Conservation (phyloP, 2,113 vertebrate genomes). For the Caranx ignobilis region DNA sequence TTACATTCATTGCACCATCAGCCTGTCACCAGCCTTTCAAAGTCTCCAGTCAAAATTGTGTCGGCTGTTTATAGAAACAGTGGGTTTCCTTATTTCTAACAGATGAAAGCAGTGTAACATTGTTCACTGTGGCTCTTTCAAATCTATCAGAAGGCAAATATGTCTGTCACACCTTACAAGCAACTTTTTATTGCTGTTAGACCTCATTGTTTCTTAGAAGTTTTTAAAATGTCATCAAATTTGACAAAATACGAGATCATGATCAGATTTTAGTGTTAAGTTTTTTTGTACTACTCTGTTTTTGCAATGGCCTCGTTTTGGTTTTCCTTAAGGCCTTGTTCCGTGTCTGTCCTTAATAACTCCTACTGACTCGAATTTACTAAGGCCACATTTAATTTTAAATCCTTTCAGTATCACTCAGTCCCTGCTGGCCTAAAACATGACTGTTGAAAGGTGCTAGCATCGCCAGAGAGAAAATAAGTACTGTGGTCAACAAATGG, state of each 20-base stretch:
- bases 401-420: neutral
- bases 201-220: conserved; percentile 6
- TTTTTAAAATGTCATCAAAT: conserved; percentile 22
- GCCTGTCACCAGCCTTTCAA: conserved; percentile 6
- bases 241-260: conserved; percentile 23
- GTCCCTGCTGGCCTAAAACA: neutral
- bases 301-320: conserved; percentile 35
- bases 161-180: conserved; percentile 1
- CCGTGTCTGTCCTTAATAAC: neutral
- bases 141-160: conserved; percentile 9
- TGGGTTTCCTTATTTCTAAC: conserved; percentile 6
- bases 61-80: neutral
- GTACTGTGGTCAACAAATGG: neutral
- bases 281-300: conserved; percentile 38
- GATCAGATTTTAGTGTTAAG: conserved; percentile 33
- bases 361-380: neutral
- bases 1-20: conserved; percentile 6
- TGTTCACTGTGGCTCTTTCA: conserved; percentile 28
- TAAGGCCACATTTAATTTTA: neutral
- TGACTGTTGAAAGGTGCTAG: neutral
- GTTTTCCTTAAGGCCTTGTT: conserved; percentile 18
- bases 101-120: neutral
- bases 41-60: neutral
- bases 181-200: conserved; percentile 19
- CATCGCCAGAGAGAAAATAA: neutral